Evolutionary conservation across 2,113 vertebrate genomes (phyloP).

Genomic region (Microtus ochrogaster): DNA sequence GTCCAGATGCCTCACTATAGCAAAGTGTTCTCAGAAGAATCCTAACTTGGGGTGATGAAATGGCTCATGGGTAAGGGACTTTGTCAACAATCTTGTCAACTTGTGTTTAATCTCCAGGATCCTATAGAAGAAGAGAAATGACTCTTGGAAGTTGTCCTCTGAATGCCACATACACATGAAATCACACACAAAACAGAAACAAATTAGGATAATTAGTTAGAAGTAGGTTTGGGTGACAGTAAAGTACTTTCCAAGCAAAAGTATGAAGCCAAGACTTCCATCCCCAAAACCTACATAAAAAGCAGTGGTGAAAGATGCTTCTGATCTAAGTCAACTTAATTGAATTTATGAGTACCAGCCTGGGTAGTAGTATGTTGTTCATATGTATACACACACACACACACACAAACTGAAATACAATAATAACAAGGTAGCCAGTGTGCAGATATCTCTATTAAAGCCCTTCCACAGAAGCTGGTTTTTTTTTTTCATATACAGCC

Average conservation of each 20-base stretch:
- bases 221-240: neutral
- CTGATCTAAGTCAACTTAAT: neutral
- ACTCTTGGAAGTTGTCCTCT: neutral
- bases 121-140: neutral
- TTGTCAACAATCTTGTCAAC: neutral
- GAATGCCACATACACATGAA: neutral
- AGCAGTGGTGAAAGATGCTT: neutral
- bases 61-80: neutral
- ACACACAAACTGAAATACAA: neutral
- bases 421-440: neutral
- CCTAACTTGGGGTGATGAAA: neutral
- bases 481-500: neutral
- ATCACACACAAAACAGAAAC: neutral
- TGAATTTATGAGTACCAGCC: neutral
- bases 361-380: no score
- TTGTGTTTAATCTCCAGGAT: no score
- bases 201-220: neutral
- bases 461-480: neutral
- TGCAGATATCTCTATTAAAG: neutral
- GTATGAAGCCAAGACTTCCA: neutral
- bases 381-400: neutral
- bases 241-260: neutral
- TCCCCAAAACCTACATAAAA: neutral
- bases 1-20: neutral
- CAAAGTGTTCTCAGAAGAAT: neutral